Conservation (phyloP, 1,140 invertebrate species). For the Galendromus occidentalis region DNA sequence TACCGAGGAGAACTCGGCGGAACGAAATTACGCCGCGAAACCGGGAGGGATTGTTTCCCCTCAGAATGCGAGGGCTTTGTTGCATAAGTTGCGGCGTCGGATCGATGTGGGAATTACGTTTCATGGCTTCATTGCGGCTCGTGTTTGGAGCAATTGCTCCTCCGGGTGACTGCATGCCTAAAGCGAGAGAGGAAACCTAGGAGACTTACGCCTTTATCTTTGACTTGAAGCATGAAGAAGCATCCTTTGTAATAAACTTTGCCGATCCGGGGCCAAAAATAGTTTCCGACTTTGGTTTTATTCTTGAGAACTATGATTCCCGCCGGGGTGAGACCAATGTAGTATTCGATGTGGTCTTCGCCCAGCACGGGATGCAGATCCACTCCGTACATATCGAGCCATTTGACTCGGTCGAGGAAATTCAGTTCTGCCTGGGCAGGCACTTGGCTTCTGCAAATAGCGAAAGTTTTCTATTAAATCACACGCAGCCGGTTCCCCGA, state of each 20-base stretch:
- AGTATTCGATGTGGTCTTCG: conserved; percentile 83
- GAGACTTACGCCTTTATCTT: conserved; percentile 73
- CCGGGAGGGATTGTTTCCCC: no score
- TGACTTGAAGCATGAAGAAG: conserved; percentile 84
- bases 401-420: conserved; percentile 81
- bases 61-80: no score
- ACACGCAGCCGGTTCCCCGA: not conserved
- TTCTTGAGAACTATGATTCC: conserved; percentile 93
- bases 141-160: no score
- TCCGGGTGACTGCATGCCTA: no score
- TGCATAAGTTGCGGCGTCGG: no score
- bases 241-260: conserved; percentile 72
- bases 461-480: not conserved
- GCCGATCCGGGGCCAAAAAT: conserved; percentile 93
- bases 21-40: no score
- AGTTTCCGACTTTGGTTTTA: conserved; percentile 81
- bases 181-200: no score
- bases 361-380: conserved; percentile 79
- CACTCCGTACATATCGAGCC: conserved; percentile 89
- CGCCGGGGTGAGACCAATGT: conserved; percentile 87
- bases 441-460: conserved; percentile 20
- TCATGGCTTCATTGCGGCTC: no score
- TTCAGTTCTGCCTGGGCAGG: conserved; percentile 79
- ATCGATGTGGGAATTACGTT: no score
- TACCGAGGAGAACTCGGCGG: no score